Evolutionary conservation across 2,113 vertebrate genomes (phyloP).

Genomic region (Triplophysa siluroides): DNA sequence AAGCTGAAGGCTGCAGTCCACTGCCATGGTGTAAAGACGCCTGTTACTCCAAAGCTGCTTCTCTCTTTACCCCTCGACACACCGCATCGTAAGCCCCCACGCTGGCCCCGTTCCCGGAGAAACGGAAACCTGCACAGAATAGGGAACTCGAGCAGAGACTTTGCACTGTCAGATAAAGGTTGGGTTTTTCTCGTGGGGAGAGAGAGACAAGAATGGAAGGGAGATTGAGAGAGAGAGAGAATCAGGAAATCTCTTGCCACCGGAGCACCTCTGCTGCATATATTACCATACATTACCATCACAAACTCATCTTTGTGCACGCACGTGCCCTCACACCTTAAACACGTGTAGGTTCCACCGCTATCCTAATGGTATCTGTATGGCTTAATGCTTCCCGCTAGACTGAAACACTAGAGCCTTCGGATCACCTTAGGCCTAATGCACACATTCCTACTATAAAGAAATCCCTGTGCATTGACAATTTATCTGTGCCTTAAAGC

Average conservation of each 20-base stretch:
- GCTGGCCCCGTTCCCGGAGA: conserved; percentile 25
- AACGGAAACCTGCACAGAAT: conserved; percentile 24
- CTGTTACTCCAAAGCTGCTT: conserved; percentile 22
- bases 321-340: conserved; percentile 17
- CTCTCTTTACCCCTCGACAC: neutral
- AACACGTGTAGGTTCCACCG: neutral
- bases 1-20: neutral
- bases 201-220: conserved; percentile 17
- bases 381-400: conserved; percentile 16
- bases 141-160: conserved; percentile 16
- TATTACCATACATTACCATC: conserved; percentile 51
- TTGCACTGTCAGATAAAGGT: conserved; percentile 43
- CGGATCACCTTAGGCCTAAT: conserved; percentile 24
- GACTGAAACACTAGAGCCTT: conserved; percentile 30
- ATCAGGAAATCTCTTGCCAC: conserved; percentile 50
- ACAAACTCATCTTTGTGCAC: neutral
- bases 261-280: conserved; percentile 49
- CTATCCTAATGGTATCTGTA: conserved; percentile 1
- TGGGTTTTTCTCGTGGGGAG: conserved; percentile 28
- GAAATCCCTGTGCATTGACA: conserved; percentile 1
- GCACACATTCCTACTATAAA: conserved; percentile 19
- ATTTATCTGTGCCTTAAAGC: conserved; percentile 22
- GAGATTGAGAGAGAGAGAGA: conserved; percentile 7
- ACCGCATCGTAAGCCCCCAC: neutral
- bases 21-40: conserved; percentile 28